Percentiles rank a stretch among this genome's conserved stretches.
These are phyloP conservation scores for Bovichtus diacanthus DNA, from an alignment of 2,797 vertebrate species.

Conservation along the genomic window DNA sequence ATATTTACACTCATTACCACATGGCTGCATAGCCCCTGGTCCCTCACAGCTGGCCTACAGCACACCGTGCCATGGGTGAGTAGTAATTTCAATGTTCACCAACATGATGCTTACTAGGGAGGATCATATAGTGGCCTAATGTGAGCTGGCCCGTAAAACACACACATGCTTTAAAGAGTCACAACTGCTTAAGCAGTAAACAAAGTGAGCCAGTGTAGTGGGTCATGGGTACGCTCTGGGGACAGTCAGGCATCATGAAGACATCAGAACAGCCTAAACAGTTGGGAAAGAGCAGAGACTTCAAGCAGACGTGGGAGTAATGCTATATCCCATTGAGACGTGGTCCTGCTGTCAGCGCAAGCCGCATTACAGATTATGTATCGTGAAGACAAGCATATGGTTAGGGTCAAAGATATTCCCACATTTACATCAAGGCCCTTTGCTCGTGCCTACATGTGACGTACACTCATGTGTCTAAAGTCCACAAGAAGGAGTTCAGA, in stretches of 20 bases:
- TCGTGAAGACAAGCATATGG: background rate
- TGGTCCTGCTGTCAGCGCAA: conserved; percentile 8
- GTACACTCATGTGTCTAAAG: background rate
- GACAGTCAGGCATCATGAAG: conserved; percentile 31
- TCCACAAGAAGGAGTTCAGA: background rate
- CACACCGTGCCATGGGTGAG: conserved; percentile 52
- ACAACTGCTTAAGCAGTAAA: conserved; percentile 53
- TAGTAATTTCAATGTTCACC: conserved; percentile 59
- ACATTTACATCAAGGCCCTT: background rate
- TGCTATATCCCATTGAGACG: conserved; percentile 6
- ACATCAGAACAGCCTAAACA: conserved; percentile 27
- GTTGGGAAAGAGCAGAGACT: conserved; percentile 17
- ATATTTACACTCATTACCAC: conserved; percentile 67
- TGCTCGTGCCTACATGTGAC: background rate
- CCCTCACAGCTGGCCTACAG: conserved; percentile 64
- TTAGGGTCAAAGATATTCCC: conserved; percentile 1
- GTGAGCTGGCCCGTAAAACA: conserved; percentile 66
- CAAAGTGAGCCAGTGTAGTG: conserved; percentile 40
- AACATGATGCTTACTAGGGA: conserved; percentile 55
- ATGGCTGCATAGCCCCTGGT: conserved; percentile 54
- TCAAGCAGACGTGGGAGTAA: background rate
- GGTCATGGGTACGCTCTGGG: conserved; percentile 47
- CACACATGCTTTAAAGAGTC: conserved; percentile 62
- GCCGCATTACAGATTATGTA: background rate
- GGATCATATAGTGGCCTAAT: conserved; percentile 59